Evolutionary conservation across 2,113 vertebrate species (phyloP).

Genomic region (Rhea americana): DNA sequence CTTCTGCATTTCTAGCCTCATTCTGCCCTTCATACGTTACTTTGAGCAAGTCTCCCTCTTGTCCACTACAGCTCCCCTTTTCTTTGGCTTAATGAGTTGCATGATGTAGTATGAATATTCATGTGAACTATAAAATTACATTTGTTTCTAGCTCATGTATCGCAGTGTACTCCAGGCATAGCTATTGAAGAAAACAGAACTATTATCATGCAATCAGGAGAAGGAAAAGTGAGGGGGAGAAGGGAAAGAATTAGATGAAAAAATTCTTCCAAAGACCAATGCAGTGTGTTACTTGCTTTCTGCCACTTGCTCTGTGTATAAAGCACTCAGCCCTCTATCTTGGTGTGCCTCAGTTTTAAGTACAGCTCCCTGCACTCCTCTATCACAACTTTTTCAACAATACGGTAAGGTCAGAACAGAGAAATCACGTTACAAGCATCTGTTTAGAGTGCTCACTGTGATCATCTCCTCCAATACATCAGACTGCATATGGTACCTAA

Average conservation of each 20-base stretch:
- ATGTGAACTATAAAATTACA: too few species aligned
- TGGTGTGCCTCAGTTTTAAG: fast-evolving
- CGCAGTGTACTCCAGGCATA: not conserved
- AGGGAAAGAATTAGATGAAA: not conserved
- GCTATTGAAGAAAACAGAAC: not conserved
- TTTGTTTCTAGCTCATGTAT: fast-evolving
- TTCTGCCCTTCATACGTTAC: not conserved
- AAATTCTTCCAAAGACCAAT: not conserved
- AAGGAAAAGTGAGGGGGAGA: not conserved
- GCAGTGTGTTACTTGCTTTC: too few species aligned
- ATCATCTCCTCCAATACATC: fast-evolving
- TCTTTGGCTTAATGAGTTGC: not conserved
- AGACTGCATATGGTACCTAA: fast-evolving
- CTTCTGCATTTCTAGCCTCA: not conserved
- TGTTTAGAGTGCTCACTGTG: fast-evolving
- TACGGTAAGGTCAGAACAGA: not conserved
- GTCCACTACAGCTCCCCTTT: not conserved
- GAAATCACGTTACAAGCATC: not conserved
- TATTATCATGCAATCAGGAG: fast-evolving
- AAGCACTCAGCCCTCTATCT: not conserved
- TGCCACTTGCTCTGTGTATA: not conserved
- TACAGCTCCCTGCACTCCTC: not conserved
- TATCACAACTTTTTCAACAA: too few species aligned
- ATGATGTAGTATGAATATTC: fast-evolving
- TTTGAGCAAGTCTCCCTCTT: not conserved